Evolutionary conservation across 2,888 invertebrate genomes (phyloP).

Genomic region (Phyllotreta cruciferae): DNA sequence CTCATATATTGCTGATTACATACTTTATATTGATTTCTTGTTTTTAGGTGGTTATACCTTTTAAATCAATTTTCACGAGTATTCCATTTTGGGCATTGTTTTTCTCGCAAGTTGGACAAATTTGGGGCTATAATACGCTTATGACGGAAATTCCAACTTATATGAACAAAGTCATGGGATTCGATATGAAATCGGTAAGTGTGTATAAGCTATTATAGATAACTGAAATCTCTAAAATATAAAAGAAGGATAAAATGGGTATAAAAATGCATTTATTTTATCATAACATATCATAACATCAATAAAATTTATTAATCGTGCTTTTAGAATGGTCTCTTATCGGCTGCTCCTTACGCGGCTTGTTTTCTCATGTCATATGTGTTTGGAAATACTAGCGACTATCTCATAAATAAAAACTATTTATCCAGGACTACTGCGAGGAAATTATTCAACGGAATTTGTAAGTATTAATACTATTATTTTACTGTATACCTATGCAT

Average conservation of each 20-base stretch:
- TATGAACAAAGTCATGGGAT: slow-evolving; percentile 56
- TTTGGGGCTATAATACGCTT: slow-evolving; percentile 44
- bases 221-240: neutral
- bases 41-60: slow-evolving; percentile 65
- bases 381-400: slow-evolving; percentile 72
- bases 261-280: slow-evolving; percentile 11
- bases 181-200: slow-evolving; percentile 36
- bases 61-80: slow-evolving; percentile 64
- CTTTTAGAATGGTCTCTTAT: slow-evolving; percentile 69
- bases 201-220: no score
- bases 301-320: slow-evolving; percentile 40
- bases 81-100: slow-evolving; percentile 78
- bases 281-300: no score
- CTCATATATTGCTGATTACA: no score
- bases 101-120: slow-evolving; percentile 42
- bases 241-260: neutral
- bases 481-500: neutral
- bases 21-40: neutral
- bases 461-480: slow-evolving; percentile 33
- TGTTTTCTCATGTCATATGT: slow-evolving; percentile 76
- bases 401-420: slow-evolving; percentile 61
- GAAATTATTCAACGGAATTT: slow-evolving; percentile 68
- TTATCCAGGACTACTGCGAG: slow-evolving; percentile 47
- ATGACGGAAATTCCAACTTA: slow-evolving; percentile 45
- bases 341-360: slow-evolving; percentile 74